phyloP scores from a whole-genome alignment of 2,888 invertebrate genomes.

The Lasioglossum morio region DNA sequence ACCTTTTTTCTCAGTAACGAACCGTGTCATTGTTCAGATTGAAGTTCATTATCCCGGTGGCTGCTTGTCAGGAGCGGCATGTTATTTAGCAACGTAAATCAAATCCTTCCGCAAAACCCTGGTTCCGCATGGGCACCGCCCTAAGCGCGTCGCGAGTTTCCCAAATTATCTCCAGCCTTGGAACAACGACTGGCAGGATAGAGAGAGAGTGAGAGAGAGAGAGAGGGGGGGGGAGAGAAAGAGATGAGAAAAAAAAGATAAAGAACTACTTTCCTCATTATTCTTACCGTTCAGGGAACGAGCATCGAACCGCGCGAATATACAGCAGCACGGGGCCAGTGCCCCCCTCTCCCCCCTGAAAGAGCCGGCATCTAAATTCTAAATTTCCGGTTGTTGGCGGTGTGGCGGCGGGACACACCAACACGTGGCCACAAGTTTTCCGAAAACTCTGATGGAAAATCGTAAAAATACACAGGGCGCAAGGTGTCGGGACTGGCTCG shows the following conservation, averaged over 20 bases:
- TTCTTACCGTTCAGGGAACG: not conserved
- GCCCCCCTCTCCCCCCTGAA: not conserved
- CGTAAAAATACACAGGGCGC: conserved; percentile 48
- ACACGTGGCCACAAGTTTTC: conserved; percentile 39
- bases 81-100: conserved; percentile 23
- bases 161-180: conserved; percentile 1
- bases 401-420: conserved; percentile 18
- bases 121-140: not conserved
- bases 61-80: not conserved
- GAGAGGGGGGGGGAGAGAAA: no score
- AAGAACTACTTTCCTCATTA: not conserved
- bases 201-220: not conserved
- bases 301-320: not conserved
- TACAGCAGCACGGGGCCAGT: not conserved
- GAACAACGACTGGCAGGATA: not conserved
- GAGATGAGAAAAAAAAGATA: not conserved
- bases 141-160: conserved; percentile 16
- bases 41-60: not conserved
- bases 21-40: not conserved
- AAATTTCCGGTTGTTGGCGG: conserved; percentile 27
- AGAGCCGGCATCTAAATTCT: conserved; percentile 38
- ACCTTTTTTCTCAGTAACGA: not conserved
- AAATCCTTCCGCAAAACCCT: conserved; percentile 7
- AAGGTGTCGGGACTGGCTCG: conserved; percentile 39
- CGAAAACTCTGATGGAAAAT: conserved; percentile 38